Conservation (phyloP, 2,888 invertebrate species). For the Synanthedon andrenaeformis region DNA sequence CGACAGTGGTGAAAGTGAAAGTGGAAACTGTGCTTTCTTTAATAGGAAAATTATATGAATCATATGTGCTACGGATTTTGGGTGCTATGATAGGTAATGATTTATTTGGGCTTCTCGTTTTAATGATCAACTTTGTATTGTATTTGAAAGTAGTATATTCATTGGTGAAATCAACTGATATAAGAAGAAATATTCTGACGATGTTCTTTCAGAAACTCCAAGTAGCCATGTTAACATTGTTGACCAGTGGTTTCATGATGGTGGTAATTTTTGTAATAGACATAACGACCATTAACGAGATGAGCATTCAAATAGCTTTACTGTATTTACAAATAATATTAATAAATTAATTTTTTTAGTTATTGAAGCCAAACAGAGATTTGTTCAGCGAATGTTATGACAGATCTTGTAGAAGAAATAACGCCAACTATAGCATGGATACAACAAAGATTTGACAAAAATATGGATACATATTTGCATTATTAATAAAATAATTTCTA, state of each 20-base stretch:
- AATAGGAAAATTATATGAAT: not conserved
- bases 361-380: not conserved
- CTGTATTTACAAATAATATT: not conserved
- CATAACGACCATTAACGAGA: not conserved
- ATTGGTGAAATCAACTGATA: not conserved
- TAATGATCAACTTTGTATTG: not conserved
- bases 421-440: no score
- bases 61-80: not conserved
- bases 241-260: not conserved
- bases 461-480: no score
- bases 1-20: no score
- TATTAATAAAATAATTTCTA: no score
- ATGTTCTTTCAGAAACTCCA: not conserved
- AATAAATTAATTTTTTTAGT: not conserved
- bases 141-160: not conserved
- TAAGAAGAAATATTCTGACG: not conserved
- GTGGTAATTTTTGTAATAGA: not conserved
- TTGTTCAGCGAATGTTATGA: slow-evolving; percentile 2
- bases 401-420: slow-evolving; percentile 3
- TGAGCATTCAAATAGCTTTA: not conserved
- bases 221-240: not conserved
- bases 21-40: not conserved
- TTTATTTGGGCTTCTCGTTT: not conserved
- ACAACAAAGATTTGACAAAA: no score
- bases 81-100: not conserved